Base-by-base conservation (phyloP, 35 echinoderm and acorn worm species). In the Apostichopus californicus region DNA sequence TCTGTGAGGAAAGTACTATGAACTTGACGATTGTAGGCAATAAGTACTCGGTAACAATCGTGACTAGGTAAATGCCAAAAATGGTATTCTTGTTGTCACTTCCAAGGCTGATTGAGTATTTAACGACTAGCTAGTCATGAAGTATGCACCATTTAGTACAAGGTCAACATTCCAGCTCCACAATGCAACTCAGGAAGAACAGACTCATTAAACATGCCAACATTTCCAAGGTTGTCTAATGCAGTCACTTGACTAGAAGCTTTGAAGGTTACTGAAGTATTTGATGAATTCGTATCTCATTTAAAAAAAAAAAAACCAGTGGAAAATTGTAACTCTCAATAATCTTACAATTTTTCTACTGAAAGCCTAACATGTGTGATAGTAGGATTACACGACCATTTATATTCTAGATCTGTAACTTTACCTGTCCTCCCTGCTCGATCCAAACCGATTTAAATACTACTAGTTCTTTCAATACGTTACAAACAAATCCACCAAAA, bases 161-260 rank as follows among this genome's bases (percentile, higher is more conserved):
- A 68, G 64, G 64, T 68, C 18, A 68, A 68, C 64, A 68, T 68
- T 68, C 64, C 64, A 68, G 11, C 64, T 68, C 18, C 5, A 18
- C 64, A 68, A 68, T 14, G 64, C 64, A 68, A 68, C 6, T 14
- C 64, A 68, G 64, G 64, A 68, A 68, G 18, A 68, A 68, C 18
- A 14, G 64, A 14, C 64, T 68, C 64, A 68, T 68, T 68, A 18
- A 68, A 68, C 64, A 68, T 68, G 64, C 64, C 64, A 68, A 68
- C 64, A 68, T 68, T 68, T 68, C 64, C 64, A 68, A 68, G 64
- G 64, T 68, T 68, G 64, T 68, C 64, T 68, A 68, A 68, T 68
- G 64, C 64, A 68, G 64, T 68, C 64, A 68, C 5, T 14, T 68
- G 64, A 68, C 64, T 68, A 10, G 11, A 68, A 18, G 10, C 64